Base-by-base conservation (phyloP, 1,140 invertebrate genomes). In the Heliconius himera region DNA sequence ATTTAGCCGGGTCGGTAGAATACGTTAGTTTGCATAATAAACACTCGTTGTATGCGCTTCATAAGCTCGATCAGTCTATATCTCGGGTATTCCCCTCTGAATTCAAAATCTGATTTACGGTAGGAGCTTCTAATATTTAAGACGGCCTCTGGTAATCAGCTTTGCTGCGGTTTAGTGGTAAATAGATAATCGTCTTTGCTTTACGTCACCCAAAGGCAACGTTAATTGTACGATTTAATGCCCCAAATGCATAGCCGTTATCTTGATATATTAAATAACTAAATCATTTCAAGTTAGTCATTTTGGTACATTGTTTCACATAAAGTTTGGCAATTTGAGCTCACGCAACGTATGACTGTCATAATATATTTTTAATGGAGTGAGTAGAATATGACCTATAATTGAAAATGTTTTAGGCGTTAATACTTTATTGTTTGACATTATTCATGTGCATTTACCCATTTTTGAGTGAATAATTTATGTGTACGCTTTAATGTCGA, bases 91-190 rank as follows among this genome's bases (percentile, higher is more conserved):
- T 81, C 84, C 75, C 79, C 76, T 70, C 73, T 74, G 84, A 84
- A 83, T 78, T 81, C 82, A 77, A 82, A 85, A 89, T 86, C 85
- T 86, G 85, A 91, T 88, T 89, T 87, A 81, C 81, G 82, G 76
- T 81, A 83, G 77, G 78, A 82, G 83, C 81, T 86, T 88, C 83
- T 89, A 89, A 88, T 91, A 89, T 90, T 89, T 86, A 87, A 86
- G 83, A 82, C 82, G 83, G 83, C 84, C 83, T 83, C 80, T 72
- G 77, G 80, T 90, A 88, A 91, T 89, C 87, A 88, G 86, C 84
- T 89, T 88, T 81, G 74, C 71, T 79, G 79, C 79, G 82, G 82
- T 79, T 79, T 80, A 60, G 76, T 79, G 73, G 75, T 84, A 84
- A 83, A 84, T 84, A 84, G 78, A 84, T 84, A 82, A 84, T 84